A percentile compares a stretch with the other conserved stretches of the same genome.
phyloP scores from a whole-genome alignment of 2,797 vertebrate genomes.

The Aplochiton taeniatus region DNA sequence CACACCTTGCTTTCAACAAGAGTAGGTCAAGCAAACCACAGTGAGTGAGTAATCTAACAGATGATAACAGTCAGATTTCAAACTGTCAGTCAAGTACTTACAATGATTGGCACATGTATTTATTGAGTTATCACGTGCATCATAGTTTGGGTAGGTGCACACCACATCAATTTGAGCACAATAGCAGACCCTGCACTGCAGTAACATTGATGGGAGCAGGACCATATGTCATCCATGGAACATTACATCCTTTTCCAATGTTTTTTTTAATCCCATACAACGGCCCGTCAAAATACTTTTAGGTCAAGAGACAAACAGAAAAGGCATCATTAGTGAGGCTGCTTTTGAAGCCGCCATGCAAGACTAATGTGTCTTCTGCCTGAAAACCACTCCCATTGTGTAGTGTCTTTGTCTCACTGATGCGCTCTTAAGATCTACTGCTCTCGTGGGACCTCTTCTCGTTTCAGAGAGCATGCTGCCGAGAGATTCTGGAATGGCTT shows the following conservation, averaged over 20 bases:
- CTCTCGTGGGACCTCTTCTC: too few relatives aligned
- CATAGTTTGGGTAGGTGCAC: background rate
- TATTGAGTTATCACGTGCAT: slow-evolving; percentile 13
- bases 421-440: too few relatives aligned
- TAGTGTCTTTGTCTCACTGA: too few relatives aligned
- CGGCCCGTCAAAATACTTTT: background rate
- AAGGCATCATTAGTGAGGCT: background rate
- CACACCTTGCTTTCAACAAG: too few relatives aligned
- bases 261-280: background rate
- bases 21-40: too few relatives aligned
- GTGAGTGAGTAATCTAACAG: slow-evolving; percentile 3
- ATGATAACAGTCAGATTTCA: slow-evolving; percentile 30
- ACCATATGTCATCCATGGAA: too few relatives aligned
- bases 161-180: too few relatives aligned
- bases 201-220: too few relatives aligned
- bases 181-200: too few relatives aligned
- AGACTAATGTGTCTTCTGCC: background rate
- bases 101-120: slow-evolving; percentile 35
- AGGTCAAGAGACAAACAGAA: background rate
- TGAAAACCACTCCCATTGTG: background rate
- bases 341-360: background rate
- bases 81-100: slow-evolving; percentile 28
- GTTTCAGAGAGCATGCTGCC: too few relatives aligned
- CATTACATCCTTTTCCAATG: too few relatives aligned
- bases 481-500: too few relatives aligned